Evolutionary conservation across 2,113 vertebrate species (phyloP), one percentile per base, ranked within the genome.

Genomic region (Hemicordylus capensis): DNA sequence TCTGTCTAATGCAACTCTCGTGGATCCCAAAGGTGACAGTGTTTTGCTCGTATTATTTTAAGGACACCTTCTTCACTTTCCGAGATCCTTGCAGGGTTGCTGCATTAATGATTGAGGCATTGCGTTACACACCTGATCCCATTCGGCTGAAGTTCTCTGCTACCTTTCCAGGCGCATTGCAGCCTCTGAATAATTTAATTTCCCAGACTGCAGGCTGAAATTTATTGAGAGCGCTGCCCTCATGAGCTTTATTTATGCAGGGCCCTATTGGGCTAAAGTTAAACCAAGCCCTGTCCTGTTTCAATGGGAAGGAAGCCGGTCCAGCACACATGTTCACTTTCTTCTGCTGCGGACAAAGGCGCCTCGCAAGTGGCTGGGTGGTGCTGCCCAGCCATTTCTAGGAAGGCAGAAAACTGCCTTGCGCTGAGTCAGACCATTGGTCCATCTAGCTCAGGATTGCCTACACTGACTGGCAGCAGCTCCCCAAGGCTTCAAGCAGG

Each of bases 171-270:
- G 44, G 15, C 67, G 48, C 61, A 31, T 76, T 26, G 22, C n/a
- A 67, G 24, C 22, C 82, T 67, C 15, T 2, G 1, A 31, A 2
- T 0, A 37, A 67, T 2, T 17, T 0, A 1, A 1, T 0, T 1
- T 34, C 66, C 59, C 0, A 0, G 1, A 1, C 0, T 0, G 70
- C 0, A 4, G 48, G 10, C 2, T 0, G 34, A 80, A 34, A 51
- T 66, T 34, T 48, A 64, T 66, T 48, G 34, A 22, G 14, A 63
- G 61, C 19, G 10, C 20, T 34, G 61, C 31, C 44, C 3, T 11
- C 12, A 61, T 28, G 48, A 46, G 44, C 31, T 46, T 80, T 66
- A n/a, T 66, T 66, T 51, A 48, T 80, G 78, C 78, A 34, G 61
- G 61, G 61, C 19, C 12, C 31, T 8, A 80, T 66, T 31, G 44